Conservation (phyloP, 2,888 invertebrate species). For the Iphiclides podalirius region DNA sequence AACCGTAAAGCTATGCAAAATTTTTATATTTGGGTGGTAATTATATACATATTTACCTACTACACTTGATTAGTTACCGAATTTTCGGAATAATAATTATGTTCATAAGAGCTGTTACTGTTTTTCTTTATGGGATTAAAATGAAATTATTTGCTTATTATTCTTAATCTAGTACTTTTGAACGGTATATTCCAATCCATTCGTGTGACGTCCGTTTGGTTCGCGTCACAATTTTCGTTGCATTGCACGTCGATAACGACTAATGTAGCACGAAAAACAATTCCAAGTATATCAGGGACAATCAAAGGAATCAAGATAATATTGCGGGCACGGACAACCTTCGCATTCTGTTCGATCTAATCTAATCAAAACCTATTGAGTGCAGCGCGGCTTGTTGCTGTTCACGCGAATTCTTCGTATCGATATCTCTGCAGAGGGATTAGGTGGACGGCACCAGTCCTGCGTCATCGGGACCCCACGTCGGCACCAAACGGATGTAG, state of each 20-base stretch:
- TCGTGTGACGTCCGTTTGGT: neutral
- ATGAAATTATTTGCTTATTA: too few species aligned
- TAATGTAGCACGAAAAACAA: constrained; percentile 7
- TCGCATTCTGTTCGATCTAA: constrained; percentile 17
- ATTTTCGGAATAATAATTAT: too few species aligned
- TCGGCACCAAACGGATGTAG: constrained; percentile 63
- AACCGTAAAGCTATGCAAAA: too few species aligned
- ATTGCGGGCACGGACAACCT: constrained; percentile 12
- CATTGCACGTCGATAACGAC: constrained; percentile 2
- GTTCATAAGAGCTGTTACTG: too few species aligned
- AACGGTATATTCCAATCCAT: neutral
- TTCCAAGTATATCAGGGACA: constrained; percentile 6
- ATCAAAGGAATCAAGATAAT: constrained; percentile 13
- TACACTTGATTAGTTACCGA: too few species aligned
- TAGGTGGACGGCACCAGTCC: constrained; percentile 7
- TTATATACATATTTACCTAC: too few species aligned
- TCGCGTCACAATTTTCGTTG: neutral
- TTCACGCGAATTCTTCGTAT: constrained; percentile 16
- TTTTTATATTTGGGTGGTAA: too few species aligned
- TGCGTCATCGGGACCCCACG: constrained; percentile 37
- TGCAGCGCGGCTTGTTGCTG: constrained; percentile 8
- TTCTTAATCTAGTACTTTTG: too few species aligned
- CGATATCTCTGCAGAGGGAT: constrained; percentile 4
- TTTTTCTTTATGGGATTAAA: too few species aligned
- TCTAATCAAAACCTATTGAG: constrained; percentile 18